Evolutionary conservation across 2,888 invertebrate species (phyloP), one percentile per base, ranked within the genome.

Genomic region (Heliothis peltigera): DNA sequence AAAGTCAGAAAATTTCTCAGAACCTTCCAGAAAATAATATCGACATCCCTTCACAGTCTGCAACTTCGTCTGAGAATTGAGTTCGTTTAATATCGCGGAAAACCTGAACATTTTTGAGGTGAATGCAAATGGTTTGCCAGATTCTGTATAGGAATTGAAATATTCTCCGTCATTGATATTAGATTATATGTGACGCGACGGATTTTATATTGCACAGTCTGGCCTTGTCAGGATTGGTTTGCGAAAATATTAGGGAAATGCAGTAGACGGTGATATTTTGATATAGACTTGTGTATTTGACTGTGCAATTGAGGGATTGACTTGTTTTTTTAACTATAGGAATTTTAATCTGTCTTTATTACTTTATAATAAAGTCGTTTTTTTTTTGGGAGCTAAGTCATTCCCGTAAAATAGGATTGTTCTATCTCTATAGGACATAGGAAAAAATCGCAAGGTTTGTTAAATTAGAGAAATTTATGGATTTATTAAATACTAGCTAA

Each of bases 41-140:
- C 72, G 17, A 5, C 22, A 17, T 64, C 4, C 71, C 39, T 44
- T 71, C 28, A 49, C 54, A 71, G 44, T 72, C 64, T 28, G 39
- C 64, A 49, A 42, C 72, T 64, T 44, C 64, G 65, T 49, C 39
- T n/a, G 19, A 39, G 28, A 64, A 49, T 64, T 64, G 15, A 22
- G 44, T 43, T 39, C 57, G 10, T 21, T 35, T 73, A 69, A 69
- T 69, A 73, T 73, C 25, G 44, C 22, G 46, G 56, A 57, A 57
- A 76, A 67, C 48, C 61, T 21, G 64, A 70, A 54, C 64, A 65
- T 69, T 75, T 64, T 65, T 70, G 77, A 75, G 78, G 75, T 84
- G 83, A 85, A 83, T 83, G 82, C 79, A 73, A 67, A 56, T 43
- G 12, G 10, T 21, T 52, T 52, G n/a, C 25, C 18, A 19, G 32